These are phyloP conservation scores for Pandemis heparana DNA, from an alignment of 2,888 invertebrate genomes.

Conservation along the genomic window DNA sequence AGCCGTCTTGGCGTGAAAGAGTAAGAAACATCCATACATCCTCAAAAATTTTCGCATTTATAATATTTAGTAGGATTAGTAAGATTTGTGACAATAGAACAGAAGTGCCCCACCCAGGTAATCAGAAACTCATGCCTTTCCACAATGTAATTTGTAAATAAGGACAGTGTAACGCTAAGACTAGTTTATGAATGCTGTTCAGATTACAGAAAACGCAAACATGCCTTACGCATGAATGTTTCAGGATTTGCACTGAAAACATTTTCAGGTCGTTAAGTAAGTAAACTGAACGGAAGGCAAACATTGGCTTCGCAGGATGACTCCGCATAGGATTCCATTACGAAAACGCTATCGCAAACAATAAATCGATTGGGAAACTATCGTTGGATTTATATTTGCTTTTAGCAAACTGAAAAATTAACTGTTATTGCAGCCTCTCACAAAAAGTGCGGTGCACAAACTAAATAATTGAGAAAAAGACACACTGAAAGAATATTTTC, in stretches of 20 bases:
- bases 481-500: background rate
- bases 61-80: no score
- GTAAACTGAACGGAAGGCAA: constrained; percentile 29
- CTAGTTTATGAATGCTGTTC: constrained; percentile 23
- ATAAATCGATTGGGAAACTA: constrained; percentile 58
- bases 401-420: background rate
- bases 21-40: no score
- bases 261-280: constrained; percentile 21
- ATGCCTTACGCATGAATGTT: constrained; percentile 24
- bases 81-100: no score
- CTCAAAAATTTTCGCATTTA: no score
- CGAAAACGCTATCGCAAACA: constrained; percentile 43
- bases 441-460: background rate
- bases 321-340: constrained; percentile 35
- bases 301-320: constrained; percentile 39
- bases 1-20: no score
- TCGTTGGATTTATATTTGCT: constrained; percentile 26
- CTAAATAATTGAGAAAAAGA: background rate
- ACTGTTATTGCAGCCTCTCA: background rate
- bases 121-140: constrained; percentile 25
- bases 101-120: constrained; percentile 17
- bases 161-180: constrained; percentile 28
- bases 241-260: constrained; percentile 6
- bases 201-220: constrained; percentile 27
- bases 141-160: constrained; percentile 22